Percentiles rank a stretch among this genome's conserved stretches.
These are phyloP conservation scores for Phylloscopus trochiloides DNA, from an alignment of 2,113 vertebrate genomes.

Conservation along the genomic window DNA sequence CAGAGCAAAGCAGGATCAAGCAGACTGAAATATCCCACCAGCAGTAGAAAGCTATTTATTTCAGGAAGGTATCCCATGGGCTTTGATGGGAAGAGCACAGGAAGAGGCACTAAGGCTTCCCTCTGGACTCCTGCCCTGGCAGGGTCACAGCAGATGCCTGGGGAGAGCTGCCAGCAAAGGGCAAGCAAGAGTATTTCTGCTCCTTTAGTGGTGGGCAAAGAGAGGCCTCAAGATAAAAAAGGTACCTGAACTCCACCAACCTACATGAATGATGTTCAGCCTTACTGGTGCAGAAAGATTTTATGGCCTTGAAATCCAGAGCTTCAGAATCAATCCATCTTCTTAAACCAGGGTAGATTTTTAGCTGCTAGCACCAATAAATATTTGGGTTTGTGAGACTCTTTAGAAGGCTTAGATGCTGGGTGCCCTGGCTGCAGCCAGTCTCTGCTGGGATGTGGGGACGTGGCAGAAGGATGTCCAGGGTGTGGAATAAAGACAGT, in stretches of 20 bases:
- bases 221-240: not conserved
- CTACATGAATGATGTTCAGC: not conserved
- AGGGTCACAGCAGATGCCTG: not conserved
- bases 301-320: not conserved
- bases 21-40: accelerated
- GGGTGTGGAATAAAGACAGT: not conserved
- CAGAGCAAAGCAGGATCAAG: not conserved
- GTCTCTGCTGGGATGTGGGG: not conserved
- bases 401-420: not conserved
- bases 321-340: not conserved
- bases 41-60: not conserved
- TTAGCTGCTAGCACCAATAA: not conserved
- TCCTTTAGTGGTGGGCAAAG: not conserved
- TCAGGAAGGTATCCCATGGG: not conserved
- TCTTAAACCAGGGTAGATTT: not conserved
- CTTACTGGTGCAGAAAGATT: not conserved
- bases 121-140: not conserved
- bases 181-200: not conserved
- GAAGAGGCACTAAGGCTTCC: not conserved
- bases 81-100: not conserved
- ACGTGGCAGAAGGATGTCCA: not conserved
- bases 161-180: not conserved
- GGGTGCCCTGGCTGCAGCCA: not conserved
- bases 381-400: not conserved
- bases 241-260: not conserved